Conservation (phyloP, 2,888 invertebrate species). For the Machimus rusticus region DNA sequence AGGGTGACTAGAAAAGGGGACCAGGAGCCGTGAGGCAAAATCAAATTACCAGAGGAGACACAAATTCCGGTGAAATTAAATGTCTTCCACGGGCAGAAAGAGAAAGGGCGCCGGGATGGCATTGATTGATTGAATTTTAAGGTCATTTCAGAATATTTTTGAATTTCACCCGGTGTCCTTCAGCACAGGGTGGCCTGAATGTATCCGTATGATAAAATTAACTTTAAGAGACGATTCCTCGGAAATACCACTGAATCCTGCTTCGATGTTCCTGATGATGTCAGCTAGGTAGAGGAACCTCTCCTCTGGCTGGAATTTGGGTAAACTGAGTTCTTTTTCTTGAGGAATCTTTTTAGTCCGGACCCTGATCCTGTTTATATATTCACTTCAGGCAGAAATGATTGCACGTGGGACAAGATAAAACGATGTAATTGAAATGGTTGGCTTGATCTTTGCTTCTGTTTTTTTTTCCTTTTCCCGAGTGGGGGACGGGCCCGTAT, state of each 20-base stretch:
- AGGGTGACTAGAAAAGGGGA: background rate
- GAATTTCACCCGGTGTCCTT: background rate
- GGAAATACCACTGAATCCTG: background rate
- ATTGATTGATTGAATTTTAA: slow-evolving; percentile 44
- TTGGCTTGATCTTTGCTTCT: background rate
- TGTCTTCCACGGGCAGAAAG: background rate
- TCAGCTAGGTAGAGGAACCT: background rate
- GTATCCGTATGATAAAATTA: background rate
- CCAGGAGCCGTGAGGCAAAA: background rate
- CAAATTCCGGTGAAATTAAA: slow-evolving; percentile 6
- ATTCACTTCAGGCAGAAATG: slow-evolving; percentile 29
- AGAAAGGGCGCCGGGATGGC: background rate
- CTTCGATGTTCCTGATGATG: background rate
- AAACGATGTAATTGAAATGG: slow-evolving; percentile 16
- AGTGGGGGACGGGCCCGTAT: background rate
- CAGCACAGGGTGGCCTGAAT: slow-evolving; percentile 5
- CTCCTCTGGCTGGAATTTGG: background rate
- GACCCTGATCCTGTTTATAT: slow-evolving; percentile 12
- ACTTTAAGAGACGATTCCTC: background rate
- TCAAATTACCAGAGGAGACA: slow-evolving; percentile 22
- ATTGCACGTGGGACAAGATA: slow-evolving; percentile 33
- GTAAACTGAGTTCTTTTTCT: background rate
- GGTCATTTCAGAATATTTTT: slow-evolving; percentile 32
- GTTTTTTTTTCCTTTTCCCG: background rate
- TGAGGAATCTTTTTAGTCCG: background rate